Base-by-base conservation (phyloP, 2,113 vertebrate genomes). In the Corydoras sp. region DNA sequence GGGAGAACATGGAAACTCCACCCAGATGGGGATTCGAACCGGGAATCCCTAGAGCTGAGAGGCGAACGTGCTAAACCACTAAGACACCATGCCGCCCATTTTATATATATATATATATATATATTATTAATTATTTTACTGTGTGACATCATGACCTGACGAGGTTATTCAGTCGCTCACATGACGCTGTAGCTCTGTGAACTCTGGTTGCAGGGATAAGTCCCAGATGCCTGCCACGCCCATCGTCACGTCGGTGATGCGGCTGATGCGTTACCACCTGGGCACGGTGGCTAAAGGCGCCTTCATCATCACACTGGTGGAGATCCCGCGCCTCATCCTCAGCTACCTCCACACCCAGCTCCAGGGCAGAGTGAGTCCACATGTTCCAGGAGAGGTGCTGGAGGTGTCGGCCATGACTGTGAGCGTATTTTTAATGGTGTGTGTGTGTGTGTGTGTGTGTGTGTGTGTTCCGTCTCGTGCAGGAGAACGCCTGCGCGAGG, bases 281-380 rank as follows among this genome's bases (percentile, higher is more conserved):
- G 97, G 97, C 70, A 99, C 97, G 12, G 87, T 98, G 81, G 95
- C 93, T 48, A 99, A 98, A 81, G 97, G 97, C 30, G 94, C 96
- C 81, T 99, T 99, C 85, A 98, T 98, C 85, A 98, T 99, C 88
- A 99, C 96, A 0, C 83, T 98, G 43, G 94, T 99, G 76, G 96
- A 99, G 88, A 96, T 99, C 77, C 97, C 97, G 43, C 92, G 96
- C 61, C 91, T 99, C 89, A 92, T 98, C 82, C 92, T 98, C 31
- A 96, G 89, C 68, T 99, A 99, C 78, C 91, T 99, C 80, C 95
- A 98, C 83, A 94, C 84, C 73, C 92, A 98, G 83, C 94, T 99
- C 30, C 96, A 95, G 89, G 97, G 97, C 86, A 96, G 95, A 87
- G 96, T 98, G 86, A 90, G 92, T 75, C 9, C 3, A 10, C 10